Conservation (phyloP, 2,888 invertebrate genomes). For the Aelia acuminata region DNA sequence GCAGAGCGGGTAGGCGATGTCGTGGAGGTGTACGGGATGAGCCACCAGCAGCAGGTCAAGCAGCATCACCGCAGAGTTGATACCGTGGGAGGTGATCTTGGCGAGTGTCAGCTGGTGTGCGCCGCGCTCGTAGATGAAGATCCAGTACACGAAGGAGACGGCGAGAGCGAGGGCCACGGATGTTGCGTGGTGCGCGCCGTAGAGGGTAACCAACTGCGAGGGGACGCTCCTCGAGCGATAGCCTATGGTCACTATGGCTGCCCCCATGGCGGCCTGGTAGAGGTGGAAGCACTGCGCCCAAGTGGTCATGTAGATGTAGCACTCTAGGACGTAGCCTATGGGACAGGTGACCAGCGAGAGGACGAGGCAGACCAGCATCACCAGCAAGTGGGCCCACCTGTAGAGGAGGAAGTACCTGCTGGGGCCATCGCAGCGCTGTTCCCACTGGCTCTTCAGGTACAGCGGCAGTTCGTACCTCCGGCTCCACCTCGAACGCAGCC, state of each 20-base stretch:
- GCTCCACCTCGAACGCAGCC: background rate
- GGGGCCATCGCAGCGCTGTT: background rate
- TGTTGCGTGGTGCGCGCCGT: constrained; percentile 6
- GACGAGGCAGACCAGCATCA: background rate
- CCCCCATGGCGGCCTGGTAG: constrained; percentile 1
- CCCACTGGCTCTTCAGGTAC: constrained; percentile 31
- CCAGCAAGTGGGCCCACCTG: background rate
- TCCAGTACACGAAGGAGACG: constrained; percentile 22
- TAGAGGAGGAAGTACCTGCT: constrained; percentile 4
- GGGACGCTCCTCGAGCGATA: background rate
- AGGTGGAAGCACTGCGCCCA: constrained; percentile 39
- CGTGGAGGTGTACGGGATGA: background rate
- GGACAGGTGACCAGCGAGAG: constrained; percentile 9
- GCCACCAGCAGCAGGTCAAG: constrained; percentile 18
- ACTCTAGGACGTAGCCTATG: background rate
- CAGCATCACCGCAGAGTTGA: constrained; percentile 26
- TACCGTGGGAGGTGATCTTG: background rate
- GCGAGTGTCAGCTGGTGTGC: background rate
- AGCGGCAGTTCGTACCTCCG: background rate
- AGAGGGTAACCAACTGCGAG: background rate
- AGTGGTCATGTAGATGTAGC: constrained; percentile 37
- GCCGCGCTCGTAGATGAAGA: constrained; percentile 19
- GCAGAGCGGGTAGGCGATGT: background rate
- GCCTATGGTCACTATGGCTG: background rate
- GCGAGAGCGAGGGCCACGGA: constrained; percentile 27